A percentile compares a stretch with the other conserved stretches of the same genome.
phyloP scores from a whole-genome alignment of 2,888 invertebrate species.

The Saturnia japonica region DNA sequence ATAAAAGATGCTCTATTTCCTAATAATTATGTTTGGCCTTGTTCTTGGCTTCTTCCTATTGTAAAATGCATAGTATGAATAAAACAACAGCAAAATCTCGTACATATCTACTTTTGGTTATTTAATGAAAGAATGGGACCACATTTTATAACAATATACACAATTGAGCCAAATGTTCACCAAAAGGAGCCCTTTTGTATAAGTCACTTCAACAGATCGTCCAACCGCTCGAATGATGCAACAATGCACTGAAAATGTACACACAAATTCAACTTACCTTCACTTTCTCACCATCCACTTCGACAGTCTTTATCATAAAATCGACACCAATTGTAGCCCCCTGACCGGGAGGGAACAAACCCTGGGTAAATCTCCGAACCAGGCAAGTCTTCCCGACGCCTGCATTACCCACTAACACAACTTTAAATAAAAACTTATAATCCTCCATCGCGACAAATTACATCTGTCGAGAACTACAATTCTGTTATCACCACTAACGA shows the following conservation, averaged over 20 bases:
- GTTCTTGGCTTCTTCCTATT: neutral
- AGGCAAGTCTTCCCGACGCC: slow-evolving; percentile 99
- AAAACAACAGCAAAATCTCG: neutral
- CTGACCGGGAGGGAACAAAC: slow-evolving; percentile 98
- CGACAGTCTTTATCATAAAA: slow-evolving; percentile 99
- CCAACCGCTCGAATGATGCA: slow-evolving; percentile 43
- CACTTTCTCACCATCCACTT: slow-evolving; percentile 97
- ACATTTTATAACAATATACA: neutral
- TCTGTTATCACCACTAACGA: slow-evolving; percentile 48
- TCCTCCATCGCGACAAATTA: slow-evolving; percentile 91
- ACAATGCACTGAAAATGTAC: slow-evolving; percentile 42
- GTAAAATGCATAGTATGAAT: neutral
- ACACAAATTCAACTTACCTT: slow-evolving; percentile 83
- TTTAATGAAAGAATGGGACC: neutral
- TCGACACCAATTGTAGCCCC: slow-evolving; percentile 99
- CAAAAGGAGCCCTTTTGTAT: neutral
- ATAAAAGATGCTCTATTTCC: neutral
- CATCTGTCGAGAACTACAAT: slow-evolving; percentile 50
- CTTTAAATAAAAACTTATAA: slow-evolving; percentile 99
- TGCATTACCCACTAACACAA: slow-evolving; percentile 98
- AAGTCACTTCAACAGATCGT: neutral
- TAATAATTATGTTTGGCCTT: neutral
- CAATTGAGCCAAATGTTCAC: neutral
- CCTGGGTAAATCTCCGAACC: slow-evolving; percentile 98
- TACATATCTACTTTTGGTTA: neutral